Conservation (phyloP, 2,113 vertebrate genomes). For the Zosterops borbonicus region DNA sequence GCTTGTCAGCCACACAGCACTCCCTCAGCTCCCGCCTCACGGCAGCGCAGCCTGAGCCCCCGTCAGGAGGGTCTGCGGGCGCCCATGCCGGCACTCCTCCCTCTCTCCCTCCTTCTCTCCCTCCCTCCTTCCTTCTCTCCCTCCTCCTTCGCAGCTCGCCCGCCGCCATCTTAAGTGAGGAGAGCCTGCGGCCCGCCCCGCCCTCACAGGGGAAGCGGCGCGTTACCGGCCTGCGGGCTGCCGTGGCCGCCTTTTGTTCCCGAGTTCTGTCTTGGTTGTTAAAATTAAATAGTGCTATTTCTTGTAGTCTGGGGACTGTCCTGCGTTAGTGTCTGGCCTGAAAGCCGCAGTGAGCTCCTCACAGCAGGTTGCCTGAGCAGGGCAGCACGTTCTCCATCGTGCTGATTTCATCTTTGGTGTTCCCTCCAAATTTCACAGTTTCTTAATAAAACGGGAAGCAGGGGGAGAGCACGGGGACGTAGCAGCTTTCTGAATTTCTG, state of each 20-base stretch:
- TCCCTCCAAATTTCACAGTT: neutral
- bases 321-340: neutral
- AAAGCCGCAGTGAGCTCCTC: neutral
- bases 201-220: accelerated
- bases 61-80: accelerated
- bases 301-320: neutral
- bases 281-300: neutral
- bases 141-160: accelerated
- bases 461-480: neutral
- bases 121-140: too few relatives aligned
- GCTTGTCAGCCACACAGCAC: accelerated
- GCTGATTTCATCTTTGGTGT: neutral
- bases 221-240: accelerated
- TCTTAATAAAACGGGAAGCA: neutral
- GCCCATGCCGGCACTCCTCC: accelerated
- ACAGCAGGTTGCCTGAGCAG: neutral
- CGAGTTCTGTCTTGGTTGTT: neutral
- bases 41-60: accelerated
- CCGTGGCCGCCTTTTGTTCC: accelerated
- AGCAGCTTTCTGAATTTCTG: neutral
- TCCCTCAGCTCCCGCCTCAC: too few relatives aligned
- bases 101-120: accelerated
- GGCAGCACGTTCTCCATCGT: neutral
- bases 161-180: neutral
- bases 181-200: neutral